phyloP scores from a whole-genome alignment of 2,888 invertebrate genomes.

The Hemaris fuciformis region DNA sequence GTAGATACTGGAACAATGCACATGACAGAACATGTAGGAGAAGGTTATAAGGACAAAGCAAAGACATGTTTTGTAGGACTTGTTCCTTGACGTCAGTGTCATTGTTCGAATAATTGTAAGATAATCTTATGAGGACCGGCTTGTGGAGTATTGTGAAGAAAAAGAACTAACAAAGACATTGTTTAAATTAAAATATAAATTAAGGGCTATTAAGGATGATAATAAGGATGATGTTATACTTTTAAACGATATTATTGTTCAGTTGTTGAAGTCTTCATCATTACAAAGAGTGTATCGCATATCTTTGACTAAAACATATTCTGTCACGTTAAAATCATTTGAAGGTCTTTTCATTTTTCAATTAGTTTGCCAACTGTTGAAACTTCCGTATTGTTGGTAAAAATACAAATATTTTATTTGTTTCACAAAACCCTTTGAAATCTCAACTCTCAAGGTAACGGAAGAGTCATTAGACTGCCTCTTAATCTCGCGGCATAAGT shows the following conservation, averaged over 20 bases:
- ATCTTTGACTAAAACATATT: no score
- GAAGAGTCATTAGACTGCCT: no score
- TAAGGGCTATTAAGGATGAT: no score
- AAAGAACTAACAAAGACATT: not conserved
- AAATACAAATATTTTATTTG: no score
- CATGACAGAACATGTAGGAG: not conserved
- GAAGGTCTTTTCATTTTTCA: not conserved
- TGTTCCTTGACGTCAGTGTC: not conserved
- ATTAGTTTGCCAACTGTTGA: not conserved
- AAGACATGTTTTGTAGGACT: not conserved
- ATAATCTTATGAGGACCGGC: not conserved
- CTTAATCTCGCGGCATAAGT: no score
- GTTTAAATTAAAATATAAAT: no score
- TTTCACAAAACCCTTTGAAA: not conserved
- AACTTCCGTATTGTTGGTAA: not conserved
- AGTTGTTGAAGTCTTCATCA: no score
- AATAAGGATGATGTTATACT: no score
- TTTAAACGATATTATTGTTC: not conserved
- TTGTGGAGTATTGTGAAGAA: not conserved
- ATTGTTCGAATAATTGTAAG: not conserved
- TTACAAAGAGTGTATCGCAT: no score
- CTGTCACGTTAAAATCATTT: not conserved
- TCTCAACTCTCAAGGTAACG: no score
- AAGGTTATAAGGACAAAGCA: not conserved
- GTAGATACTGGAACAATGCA: not conserved